Conservation (phyloP, 2,888 invertebrate genomes). For the Orthonevra nobilis region DNA sequence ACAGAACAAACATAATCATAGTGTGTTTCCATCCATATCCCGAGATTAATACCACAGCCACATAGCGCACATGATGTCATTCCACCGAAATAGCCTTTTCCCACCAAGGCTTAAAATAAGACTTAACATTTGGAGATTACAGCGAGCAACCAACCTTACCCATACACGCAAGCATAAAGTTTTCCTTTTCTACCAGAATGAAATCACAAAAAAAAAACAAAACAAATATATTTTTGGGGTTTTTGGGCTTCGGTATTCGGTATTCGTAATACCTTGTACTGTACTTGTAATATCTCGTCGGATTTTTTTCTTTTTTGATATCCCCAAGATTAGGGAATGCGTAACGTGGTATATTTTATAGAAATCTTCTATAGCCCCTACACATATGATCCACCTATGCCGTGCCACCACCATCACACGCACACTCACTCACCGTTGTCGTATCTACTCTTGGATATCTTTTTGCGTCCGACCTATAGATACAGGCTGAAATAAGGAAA, state of each 20-base stretch:
- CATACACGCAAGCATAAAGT: background rate
- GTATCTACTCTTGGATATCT: background rate
- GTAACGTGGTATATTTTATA: conserved; percentile 37
- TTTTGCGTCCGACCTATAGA: conserved; percentile 25
- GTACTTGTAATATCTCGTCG: too few relatives aligned
- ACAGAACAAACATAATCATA: conserved; percentile 40
- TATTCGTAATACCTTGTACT: too few relatives aligned
- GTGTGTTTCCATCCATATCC: conserved; percentile 33
- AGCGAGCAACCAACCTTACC: conserved; percentile 31
- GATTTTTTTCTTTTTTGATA: conserved; percentile 13
- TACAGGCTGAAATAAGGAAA: conserved; percentile 20
- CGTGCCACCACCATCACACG: conserved; percentile 8
- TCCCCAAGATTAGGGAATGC: conserved; percentile 51
- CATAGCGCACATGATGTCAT: conserved; percentile 46
- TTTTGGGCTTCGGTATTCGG: conserved; percentile 13
- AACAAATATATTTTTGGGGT: conserved; percentile 10
- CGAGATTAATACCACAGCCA: conserved; percentile 60
- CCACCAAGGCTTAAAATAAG: conserved; percentile 55
- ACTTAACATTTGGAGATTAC: conserved; percentile 62
- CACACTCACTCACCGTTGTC: background rate
- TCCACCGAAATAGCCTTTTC: conserved; percentile 50
- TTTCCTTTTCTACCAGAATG: too few relatives aligned
- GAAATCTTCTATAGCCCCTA: conserved; percentile 50
- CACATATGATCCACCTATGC: conserved; percentile 41
- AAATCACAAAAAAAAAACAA: background rate